A percentile compares a stretch with the other conserved stretches of the same genome.
Evolutionary conservation across 2,113 vertebrate species (phyloP).

Genomic region (Rhombomys opimus): DNA sequence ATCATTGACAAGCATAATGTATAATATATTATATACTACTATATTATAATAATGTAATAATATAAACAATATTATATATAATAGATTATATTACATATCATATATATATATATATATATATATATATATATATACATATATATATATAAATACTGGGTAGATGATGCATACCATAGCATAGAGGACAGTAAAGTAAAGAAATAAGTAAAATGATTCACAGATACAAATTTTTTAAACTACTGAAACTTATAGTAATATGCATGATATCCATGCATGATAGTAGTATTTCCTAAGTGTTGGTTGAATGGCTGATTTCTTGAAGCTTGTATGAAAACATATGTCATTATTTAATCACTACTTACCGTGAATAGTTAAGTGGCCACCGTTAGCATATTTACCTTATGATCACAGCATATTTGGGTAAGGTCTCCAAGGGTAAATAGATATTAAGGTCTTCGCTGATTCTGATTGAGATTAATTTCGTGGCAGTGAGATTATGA

Average conservation of each 20-base stretch:
- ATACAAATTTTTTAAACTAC: not conserved
- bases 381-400: not conserved
- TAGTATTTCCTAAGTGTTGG: not conserved
- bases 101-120: not conserved
- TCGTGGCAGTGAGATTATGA: not conserved
- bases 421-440: not conserved
- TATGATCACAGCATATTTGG: not conserved
- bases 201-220: not conserved
- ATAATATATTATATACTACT: too few species aligned
- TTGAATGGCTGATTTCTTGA: constrained; percentile 23
- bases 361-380: not conserved
- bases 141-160: not conserved
- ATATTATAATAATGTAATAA: too few species aligned
- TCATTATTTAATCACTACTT: not conserved
- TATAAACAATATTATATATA: too few species aligned
- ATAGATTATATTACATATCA: too few species aligned
- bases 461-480: constrained; percentile 17
- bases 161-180: not conserved
- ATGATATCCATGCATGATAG: not conserved
- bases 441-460: not conserved
- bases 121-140: not conserved
- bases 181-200: not conserved
- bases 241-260: not conserved
- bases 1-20: not conserved
- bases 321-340: not conserved